Evolutionary conservation across 1,140 invertebrate genomes (phyloP).

Genomic region (Drosophila bocqueti): DNA sequence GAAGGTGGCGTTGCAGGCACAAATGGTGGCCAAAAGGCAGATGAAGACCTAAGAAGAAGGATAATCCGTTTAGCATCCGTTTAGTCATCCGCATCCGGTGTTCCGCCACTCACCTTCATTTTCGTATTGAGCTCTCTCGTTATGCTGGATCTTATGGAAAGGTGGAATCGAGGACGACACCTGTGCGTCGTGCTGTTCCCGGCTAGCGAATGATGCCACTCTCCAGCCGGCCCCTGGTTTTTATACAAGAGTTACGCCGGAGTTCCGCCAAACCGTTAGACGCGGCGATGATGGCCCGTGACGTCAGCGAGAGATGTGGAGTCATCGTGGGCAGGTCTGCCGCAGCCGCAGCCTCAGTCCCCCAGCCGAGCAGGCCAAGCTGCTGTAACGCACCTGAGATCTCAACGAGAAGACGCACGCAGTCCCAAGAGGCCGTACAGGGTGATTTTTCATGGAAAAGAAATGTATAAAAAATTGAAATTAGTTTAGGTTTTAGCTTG

Average conservation of each 20-base stretch:
- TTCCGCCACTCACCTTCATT: conserved; percentile 72
- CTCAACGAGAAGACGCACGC: conserved; percentile 18
- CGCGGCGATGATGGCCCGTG: conserved; percentile 26
- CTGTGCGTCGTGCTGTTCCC: conserved; percentile 59
- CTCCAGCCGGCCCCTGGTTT: conserved; percentile 51
- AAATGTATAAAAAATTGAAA: neutral
- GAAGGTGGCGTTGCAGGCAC: conserved; percentile 72
- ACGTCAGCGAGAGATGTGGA: conserved; percentile 41
- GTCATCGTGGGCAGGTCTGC: conserved; percentile 21
- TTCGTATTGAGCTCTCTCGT: conserved; percentile 13
- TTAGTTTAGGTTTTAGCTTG: neutral
- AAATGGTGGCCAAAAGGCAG: conserved; percentile 69
- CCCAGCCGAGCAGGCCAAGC: conserved; percentile 5
- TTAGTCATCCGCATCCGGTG: conserved; percentile 22
- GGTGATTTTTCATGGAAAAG: neutral
- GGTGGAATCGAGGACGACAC: conserved; percentile 29
- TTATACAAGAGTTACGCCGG: conserved; percentile 65
- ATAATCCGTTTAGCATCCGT: conserved; percentile 38
- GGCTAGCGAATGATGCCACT: conserved; percentile 71
- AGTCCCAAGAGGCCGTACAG: neutral
- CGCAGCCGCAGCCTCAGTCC: neutral
- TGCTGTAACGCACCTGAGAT: conserved; percentile 53
- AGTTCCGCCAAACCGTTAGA: conserved; percentile 55
- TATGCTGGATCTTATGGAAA: neutral
- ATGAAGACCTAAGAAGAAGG: conserved; percentile 60